phyloP scores from a whole-genome alignment of 53 echinoderm and acorn worm species.

The Henricia sp. region DNA sequence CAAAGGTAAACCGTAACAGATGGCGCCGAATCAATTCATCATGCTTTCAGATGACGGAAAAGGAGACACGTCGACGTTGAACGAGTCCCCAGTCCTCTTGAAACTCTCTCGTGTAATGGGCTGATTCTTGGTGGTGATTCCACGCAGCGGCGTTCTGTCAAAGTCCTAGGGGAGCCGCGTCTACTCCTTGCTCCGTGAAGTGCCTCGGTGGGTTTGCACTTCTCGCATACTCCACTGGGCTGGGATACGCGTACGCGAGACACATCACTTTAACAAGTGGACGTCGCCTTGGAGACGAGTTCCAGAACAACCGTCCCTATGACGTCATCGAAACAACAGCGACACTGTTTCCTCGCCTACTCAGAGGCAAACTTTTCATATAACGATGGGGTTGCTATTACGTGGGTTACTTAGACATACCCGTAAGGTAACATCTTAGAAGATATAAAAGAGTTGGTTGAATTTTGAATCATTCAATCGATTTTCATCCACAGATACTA shows the following conservation, averaged over 20 bases:
- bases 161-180: not conserved
- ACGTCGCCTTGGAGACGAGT: slow-evolving; percentile 30
- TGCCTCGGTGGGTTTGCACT: slow-evolving; percentile 5
- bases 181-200: slow-evolving; percentile 23
- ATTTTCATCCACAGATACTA: not conserved
- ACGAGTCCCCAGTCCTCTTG: slow-evolving; percentile 8
- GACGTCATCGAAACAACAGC: slow-evolving; percentile 26
- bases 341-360: not conserved
- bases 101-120: slow-evolving; percentile 13
- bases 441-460: too few relatives aligned
- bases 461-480: too few relatives aligned
- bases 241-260: not conserved
- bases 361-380: not conserved
- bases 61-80: slow-evolving; percentile 37
- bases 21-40: slow-evolving; percentile 48
- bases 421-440: too few relatives aligned
- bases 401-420: too few relatives aligned
- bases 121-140: not conserved
- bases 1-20: slow-evolving; percentile 50
- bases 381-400: too few relatives aligned
- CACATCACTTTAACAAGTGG: slow-evolving; percentile 36
- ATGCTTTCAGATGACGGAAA: slow-evolving; percentile 18
- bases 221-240: slow-evolving; percentile 9
- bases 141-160: not conserved
- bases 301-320: slow-evolving; percentile 1